Conservation (phyloP, 2,797 vertebrate genomes). For the Decapterus maruadsi region DNA sequence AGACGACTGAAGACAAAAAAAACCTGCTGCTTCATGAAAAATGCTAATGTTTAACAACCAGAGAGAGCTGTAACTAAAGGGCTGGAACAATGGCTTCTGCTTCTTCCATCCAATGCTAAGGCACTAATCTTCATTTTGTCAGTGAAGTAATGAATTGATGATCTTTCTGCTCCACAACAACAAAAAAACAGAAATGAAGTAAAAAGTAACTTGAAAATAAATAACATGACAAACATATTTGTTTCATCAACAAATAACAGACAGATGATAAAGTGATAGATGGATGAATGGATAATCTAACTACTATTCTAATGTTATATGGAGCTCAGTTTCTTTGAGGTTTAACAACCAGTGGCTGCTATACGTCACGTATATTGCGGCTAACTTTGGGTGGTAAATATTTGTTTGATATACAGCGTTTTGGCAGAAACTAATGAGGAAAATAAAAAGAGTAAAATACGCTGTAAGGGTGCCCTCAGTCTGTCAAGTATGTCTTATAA, state of each 20-base stretch:
- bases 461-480: conserved; percentile 41
- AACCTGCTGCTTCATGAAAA: background rate
- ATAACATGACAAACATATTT: background rate
- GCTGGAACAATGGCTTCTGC: background rate
- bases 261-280: background rate
- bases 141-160: background rate
- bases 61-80: background rate
- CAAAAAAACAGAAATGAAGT: background rate
- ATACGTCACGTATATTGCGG: background rate
- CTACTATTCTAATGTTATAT: background rate
- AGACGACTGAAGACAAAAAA: background rate
- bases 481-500: conserved; percentile 5
- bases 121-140: background rate
- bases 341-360: conserved; percentile 33
- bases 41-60: background rate
- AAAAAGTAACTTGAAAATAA: background rate
- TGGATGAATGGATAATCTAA: background rate
- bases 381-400: background rate
- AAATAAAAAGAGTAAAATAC: background rate
- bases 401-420: background rate
- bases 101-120: background rate
- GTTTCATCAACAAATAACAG: background rate
- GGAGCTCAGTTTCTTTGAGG: background rate
- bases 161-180: background rate
- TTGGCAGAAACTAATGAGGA: background rate